These are phyloP conservation scores for Chromoteleia sp. DNA, from an alignment of 2,888 invertebrate species.

Conservation along the genomic window DNA sequence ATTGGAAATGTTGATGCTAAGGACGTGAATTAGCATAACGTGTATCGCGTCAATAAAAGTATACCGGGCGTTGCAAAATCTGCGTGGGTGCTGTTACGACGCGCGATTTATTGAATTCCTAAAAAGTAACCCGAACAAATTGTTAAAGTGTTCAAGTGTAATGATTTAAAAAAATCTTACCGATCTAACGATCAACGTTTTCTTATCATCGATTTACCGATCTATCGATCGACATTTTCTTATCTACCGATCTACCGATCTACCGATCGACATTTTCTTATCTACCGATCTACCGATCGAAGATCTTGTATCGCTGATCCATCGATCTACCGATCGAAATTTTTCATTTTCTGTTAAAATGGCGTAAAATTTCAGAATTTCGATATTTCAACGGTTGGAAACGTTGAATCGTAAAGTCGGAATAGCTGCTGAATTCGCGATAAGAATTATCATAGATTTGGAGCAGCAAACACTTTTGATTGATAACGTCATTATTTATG, in stretches of 20 bases:
- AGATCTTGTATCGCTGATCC: no score
- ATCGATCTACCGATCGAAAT: no score
- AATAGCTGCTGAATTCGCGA: background rate
- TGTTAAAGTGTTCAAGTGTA: background rate
- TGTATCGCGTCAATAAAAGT: constrained; percentile 50
- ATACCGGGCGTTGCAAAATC: constrained; percentile 16
- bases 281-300: no score
- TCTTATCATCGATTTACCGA: background rate
- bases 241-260: no score
- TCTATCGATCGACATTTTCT: no score
- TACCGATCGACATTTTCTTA: no score
- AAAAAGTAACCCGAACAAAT: background rate
- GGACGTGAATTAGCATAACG: constrained; percentile 59
- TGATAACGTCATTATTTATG: constrained; percentile 15
- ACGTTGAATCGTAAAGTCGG: background rate
- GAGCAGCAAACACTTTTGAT: constrained; percentile 1
- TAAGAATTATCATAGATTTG: constrained; percentile 9
- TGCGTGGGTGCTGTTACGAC: constrained; percentile 35
- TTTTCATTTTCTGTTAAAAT: no score
- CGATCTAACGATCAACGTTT: background rate
- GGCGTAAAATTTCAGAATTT: no score
- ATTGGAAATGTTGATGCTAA: constrained; percentile 44
- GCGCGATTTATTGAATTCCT: constrained; percentile 1
- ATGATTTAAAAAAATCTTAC: no score
- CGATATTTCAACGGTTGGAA: no score